These are phyloP conservation scores for Microcebus tavaratra DNA, from an alignment of 2,113 vertebrate species.

Conservation along the genomic window DNA sequence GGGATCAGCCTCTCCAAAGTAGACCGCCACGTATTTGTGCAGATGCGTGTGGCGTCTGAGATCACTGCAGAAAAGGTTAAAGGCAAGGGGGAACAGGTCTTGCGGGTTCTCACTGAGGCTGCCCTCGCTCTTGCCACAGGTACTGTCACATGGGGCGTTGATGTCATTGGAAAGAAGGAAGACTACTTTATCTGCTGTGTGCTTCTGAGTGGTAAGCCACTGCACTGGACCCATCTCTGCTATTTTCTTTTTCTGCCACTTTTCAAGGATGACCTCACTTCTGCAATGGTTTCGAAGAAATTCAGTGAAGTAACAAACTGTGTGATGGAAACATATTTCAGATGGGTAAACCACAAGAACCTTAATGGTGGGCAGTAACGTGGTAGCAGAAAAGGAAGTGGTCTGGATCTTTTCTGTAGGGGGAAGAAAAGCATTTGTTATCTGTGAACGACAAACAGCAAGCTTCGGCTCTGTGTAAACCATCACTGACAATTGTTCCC, in stretches of 20 bases:
- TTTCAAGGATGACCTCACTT: constrained; percentile 85
- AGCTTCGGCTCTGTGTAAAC: not conserved
- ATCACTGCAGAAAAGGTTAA: constrained; percentile 87
- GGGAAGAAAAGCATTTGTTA: not conserved
- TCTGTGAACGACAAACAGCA: not conserved
- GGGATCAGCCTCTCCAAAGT: constrained; percentile 72
- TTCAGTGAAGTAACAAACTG: constrained; percentile 84
- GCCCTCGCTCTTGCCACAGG: constrained; percentile 25
- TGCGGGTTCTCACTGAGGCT: constrained; percentile 74
- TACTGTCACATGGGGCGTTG: not conserved
- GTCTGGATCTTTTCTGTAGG: constrained; percentile 53
- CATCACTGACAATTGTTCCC: not conserved
- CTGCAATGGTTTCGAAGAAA: constrained; percentile 84
- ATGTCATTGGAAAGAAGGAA: constrained; percentile 78
- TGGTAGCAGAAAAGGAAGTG: not conserved
- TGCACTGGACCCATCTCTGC: constrained; percentile 87
- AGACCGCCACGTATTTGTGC: constrained; percentile 86
- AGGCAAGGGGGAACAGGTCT: constrained; percentile 86
- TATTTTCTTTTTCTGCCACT: constrained; percentile 87
- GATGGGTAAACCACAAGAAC: constrained; percentile 88
- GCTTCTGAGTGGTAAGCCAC: constrained; percentile 86
- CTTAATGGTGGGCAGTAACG: constrained; percentile 34
- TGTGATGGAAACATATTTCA: constrained; percentile 83
- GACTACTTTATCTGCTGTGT: constrained; percentile 83
- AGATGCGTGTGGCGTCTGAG: constrained; percentile 74